A percentile compares a stretch with the other conserved stretches of the same genome.
phyloP scores from a whole-genome alignment of 2,888 invertebrate genomes.

The Nephrotoma flavescens region DNA sequence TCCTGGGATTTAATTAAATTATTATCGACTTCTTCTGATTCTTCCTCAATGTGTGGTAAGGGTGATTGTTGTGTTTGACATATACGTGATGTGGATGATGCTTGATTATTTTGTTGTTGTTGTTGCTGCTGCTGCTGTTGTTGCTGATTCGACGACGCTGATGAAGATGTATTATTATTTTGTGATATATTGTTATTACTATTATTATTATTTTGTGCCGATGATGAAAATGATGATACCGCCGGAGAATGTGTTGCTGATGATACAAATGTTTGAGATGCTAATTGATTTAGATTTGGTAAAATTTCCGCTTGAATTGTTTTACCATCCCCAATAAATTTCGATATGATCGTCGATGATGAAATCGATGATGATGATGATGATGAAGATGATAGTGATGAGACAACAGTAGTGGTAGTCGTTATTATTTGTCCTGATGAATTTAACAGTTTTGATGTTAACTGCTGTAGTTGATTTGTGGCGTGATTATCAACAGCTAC shows the following conservation, averaged over 20 bases:
- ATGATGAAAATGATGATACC: slow-evolving; percentile 9
- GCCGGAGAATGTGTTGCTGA: background rate
- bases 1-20: slow-evolving; percentile 26
- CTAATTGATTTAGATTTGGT: background rate
- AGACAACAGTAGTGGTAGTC: slow-evolving; percentile 16
- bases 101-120: slow-evolving; percentile 7
- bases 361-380: background rate
- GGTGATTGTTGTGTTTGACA: slow-evolving; percentile 49
- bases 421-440: slow-evolving; percentile 14
- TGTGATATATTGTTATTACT: background rate
- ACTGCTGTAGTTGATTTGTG: background rate
- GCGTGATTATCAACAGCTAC: slow-evolving; percentile 13
- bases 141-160: slow-evolving; percentile 14
- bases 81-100: slow-evolving; percentile 33
- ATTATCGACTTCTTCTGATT: slow-evolving; percentile 46
- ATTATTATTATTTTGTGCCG: background rate
- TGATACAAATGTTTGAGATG: slow-evolving; percentile 10
- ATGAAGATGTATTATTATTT: slow-evolving; percentile 9
- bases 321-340: background rate
- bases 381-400: background rate
- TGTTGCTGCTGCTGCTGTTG: slow-evolving; percentile 6
- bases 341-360: background rate
- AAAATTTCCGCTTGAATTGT: background rate
- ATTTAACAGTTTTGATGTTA: slow-evolving; percentile 9
- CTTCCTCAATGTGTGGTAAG: slow-evolving; percentile 69